Evolutionary conservation across 1,140 invertebrate species (phyloP).

Genomic region (Dendroctonus ponderosae): DNA sequence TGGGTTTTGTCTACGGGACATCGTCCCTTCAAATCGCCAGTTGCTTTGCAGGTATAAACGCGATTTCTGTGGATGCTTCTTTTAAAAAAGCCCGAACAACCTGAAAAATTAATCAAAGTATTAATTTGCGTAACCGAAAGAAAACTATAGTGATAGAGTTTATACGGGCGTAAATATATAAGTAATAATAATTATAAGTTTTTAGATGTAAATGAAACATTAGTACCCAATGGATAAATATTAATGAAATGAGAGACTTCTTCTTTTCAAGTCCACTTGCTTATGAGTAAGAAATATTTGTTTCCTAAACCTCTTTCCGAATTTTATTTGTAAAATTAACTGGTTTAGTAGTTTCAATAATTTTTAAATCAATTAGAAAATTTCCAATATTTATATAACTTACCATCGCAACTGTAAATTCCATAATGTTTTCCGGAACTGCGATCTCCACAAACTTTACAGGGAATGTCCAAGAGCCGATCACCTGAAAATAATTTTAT

Average conservation of each 20-base stretch:
- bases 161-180: too few relatives aligned
- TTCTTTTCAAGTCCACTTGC: conserved; percentile 1
- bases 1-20: conserved; percentile 97
- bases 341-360: too few relatives aligned
- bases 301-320: too few relatives aligned
- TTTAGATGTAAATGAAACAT: background rate
- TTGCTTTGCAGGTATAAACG: conserved; percentile 94
- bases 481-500: conserved; percentile 70
- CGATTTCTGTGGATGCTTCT: conserved; percentile 93
- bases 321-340: too few relatives aligned
- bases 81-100: conserved; percentile 97
- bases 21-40: conserved; percentile 85
- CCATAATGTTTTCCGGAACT: conserved; percentile 97
- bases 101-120: conserved; percentile 52
- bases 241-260: background rate
- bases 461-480: conserved; percentile 90
- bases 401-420: conserved; percentile 96
- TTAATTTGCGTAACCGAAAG: too few relatives aligned
- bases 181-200: too few relatives aligned
- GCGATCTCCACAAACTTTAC: conserved; percentile 94
- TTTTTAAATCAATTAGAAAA: too few relatives aligned
- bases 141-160: too few relatives aligned
- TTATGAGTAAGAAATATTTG: too few relatives aligned
- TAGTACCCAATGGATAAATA: background rate
- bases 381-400: conserved; percentile 45